Evolutionary conservation across 1,140 invertebrate genomes (phyloP), one percentile per base, ranked within the genome.

Genomic region (Drosophila nigrodunni): DNA sequence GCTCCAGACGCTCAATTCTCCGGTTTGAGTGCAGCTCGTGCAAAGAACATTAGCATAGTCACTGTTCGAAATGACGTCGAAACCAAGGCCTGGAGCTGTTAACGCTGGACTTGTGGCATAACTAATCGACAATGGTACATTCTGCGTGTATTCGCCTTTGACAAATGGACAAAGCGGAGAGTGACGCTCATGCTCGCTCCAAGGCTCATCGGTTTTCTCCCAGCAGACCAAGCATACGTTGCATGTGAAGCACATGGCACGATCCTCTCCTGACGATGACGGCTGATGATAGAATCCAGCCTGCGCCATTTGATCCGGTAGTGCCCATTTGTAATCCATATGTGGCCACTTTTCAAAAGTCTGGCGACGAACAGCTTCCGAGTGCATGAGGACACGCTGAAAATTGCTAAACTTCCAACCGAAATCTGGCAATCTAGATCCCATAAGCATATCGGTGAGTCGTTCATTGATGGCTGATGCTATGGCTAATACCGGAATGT

Each of bases 251-350:
- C 98, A 99, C 96, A 98, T 97, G 1, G 97, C 97, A 69, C 97
- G 94, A 92, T 99, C 98, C 91, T 98, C 97, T 3, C 97, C 97
- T 21, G 95, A 95, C 7, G 96, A 94, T 68, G 97, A 97, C 0
- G 97, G 97, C 88, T 98, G 97, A 91, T 98, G 97, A 93, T 98
- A 99, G 92, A 99, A 98, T 1, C 98, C 98, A 30, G 97, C 98
- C 92, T 98, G 97, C 3, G 98, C 97, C 97, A 99, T 98, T 92
- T 97, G 97, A 73, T 97, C 97, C 1, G 98, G 98, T 67, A 98
- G 92, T 7, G 98, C 97, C 97, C 97, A 98, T 93, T 98, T 98
- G 93, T 98, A 98, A 93, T 98, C 97, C 97, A 98, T 98, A 91
- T 98, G 98, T 44, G 98, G 98, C 98, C 98, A 99, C 91, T 96